phyloP scores from a whole-genome alignment of 2,888 invertebrate species.

The Lithodes maja region DNA sequence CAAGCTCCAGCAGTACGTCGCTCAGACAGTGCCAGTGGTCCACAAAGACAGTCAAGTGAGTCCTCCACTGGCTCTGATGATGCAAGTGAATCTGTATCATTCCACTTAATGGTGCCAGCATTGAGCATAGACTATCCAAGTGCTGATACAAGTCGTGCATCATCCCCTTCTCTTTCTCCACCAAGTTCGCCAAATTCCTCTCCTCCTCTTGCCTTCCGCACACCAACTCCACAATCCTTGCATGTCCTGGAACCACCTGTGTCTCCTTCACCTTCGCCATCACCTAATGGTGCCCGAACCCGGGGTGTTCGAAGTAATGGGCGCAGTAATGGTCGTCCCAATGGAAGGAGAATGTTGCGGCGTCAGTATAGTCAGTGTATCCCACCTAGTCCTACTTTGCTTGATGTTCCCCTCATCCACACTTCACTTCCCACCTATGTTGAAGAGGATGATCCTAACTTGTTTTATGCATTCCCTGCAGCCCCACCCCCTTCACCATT shows the following conservation, averaged over 20 bases:
- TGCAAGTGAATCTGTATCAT: conserved; percentile 70
- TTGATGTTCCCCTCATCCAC: conserved; percentile 20
- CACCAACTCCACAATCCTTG: not conserved
- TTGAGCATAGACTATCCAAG: conserved; percentile 67
- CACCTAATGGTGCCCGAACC: not conserved
- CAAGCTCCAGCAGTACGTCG: conserved; percentile 53
- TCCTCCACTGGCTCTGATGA: conserved; percentile 69
- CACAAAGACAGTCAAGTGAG: conserved; percentile 56
- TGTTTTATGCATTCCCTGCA: conserved; percentile 18
- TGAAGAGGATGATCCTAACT: conserved; percentile 24
- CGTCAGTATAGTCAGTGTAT: conserved; percentile 53
- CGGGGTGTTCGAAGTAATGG: not conserved
- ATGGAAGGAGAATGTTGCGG: conserved; percentile 26
- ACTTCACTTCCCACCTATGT: conserved; percentile 53
- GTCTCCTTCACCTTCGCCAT: not conserved
- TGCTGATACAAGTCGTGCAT: conserved; percentile 66
- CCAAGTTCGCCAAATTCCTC: conserved; percentile 51
- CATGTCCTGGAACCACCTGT: conserved; percentile 27
- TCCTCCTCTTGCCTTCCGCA: conserved; percentile 27
- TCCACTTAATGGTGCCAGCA: conserved; percentile 69
- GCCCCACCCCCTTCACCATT: conserved; percentile 54
- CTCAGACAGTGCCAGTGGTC: conserved; percentile 52
- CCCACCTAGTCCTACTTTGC: conserved; percentile 49
- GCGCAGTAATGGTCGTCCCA: not conserved
- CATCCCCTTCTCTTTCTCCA: conserved; percentile 60